These are phyloP conservation scores for Eupithecia subumbrata DNA, from an alignment of 2,888 invertebrate genomes.

Conservation along the genomic window DNA sequence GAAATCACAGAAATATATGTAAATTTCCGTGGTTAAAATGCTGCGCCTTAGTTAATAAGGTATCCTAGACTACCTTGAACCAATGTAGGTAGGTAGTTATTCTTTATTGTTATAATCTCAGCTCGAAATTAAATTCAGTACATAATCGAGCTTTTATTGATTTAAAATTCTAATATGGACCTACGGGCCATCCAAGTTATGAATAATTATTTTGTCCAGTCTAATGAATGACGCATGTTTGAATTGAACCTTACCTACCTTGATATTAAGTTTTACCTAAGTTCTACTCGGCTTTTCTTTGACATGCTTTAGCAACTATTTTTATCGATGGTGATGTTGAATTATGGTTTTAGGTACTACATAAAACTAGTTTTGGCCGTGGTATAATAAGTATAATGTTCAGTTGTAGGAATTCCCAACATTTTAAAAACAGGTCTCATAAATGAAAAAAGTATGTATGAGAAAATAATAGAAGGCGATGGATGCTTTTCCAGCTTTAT, in stretches of 20 bases:
- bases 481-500: no score
- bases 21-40: background rate
- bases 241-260: background rate
- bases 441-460: no score
- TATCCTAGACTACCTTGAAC: slow-evolving; percentile 1
- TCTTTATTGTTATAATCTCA: background rate
- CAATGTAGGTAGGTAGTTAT: background rate
- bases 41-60: background rate
- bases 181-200: background rate
- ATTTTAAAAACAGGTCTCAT: background rate
- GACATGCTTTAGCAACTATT: background rate
- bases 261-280: background rate
- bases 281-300: background rate
- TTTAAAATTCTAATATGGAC: background rate
- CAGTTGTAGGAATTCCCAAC: background rate
- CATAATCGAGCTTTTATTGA: background rate
- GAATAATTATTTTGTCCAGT: background rate
- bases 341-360: background rate
- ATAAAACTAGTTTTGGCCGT: background rate
- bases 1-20: no score
- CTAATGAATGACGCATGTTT: background rate
- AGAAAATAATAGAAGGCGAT: no score
- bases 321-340: background rate
- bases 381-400: background rate
- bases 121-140: background rate